Evolutionary conservation across 2,888 invertebrate genomes (phyloP).

Genomic region (Emmelina monodactyla): DNA sequence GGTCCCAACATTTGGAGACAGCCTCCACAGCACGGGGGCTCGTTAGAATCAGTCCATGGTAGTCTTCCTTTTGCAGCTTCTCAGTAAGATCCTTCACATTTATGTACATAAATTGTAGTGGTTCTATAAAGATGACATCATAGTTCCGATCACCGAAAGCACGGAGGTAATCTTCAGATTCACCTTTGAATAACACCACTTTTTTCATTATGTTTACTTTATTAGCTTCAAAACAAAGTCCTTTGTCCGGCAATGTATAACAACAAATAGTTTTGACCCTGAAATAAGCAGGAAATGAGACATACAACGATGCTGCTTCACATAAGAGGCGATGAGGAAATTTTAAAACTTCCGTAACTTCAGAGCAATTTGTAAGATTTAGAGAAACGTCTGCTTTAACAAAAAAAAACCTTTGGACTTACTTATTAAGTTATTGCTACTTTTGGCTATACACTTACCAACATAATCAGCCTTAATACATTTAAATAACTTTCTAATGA

Average conservation of each 20-base stretch:
- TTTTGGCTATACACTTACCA: too few species aligned
- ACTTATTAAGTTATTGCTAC: not conserved
- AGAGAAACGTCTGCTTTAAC: not conserved
- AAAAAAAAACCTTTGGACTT: not conserved
- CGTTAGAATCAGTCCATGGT: conserved; percentile 40
- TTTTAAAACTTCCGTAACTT: conserved; percentile 2
- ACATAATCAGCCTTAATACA: too few species aligned
- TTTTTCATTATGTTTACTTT: conserved; percentile 35
- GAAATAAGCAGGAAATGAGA: conserved; percentile 29
- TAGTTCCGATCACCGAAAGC: conserved; percentile 34
- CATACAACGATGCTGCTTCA: conserved; percentile 6
- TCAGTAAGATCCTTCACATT: conserved; percentile 26
- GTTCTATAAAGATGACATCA: conserved; percentile 44
- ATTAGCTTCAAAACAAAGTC: conserved; percentile 3
- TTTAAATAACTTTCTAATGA: too few species aligned
- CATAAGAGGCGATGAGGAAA: conserved; percentile 15
- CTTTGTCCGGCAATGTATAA: conserved; percentile 17
- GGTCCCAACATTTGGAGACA: conserved; percentile 42
- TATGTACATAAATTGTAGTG: conserved; percentile 36
- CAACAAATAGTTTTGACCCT: conserved; percentile 24
- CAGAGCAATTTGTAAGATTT: not conserved
- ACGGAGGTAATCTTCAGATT: conserved; percentile 43
- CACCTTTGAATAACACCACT: conserved; percentile 45
- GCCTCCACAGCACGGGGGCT: conserved; percentile 48
- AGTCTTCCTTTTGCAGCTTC: conserved; percentile 26